Evolutionary conservation across 2,113 vertebrate genomes (phyloP), one percentile per base, ranked within the genome.

Genomic region (Scomber colias): DNA sequence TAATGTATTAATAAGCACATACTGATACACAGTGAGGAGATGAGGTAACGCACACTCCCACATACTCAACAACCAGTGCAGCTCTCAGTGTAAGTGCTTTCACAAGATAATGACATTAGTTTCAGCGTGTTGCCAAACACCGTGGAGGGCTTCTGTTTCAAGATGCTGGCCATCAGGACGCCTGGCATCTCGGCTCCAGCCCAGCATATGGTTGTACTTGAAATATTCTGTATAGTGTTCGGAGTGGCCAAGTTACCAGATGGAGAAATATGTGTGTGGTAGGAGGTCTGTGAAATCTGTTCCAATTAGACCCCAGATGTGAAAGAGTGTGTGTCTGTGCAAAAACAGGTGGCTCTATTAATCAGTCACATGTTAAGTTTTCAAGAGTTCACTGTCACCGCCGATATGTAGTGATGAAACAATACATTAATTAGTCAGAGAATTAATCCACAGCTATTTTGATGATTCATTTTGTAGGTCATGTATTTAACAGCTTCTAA

Each of bases 251-350:
- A 63, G 13, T 31, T 11, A 51, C 31, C 76, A 79, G 75, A 76
- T 78, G 65, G 48, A 70, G n/a, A 3, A 27, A 27, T 27, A 40
- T 48, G 69, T 59, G 51, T 60, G 35, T 27, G 30, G 59, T 71
- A 11, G 53, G 71, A 51, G 73, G 51, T 68, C 7, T 40, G 59
- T 27, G 3, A 27, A 27, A 46, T 72, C 64, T 60, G 74, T 27
- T 71, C 64, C 57, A 45, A 44, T 73, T 49, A 19, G 40, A 48
- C 8, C 49, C 54, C 79, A 82, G 79, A 75, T 71, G 71, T 75
- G 65, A 44, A 62, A 55, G 40, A 66, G 64, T 50, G 53, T 71
- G 64, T 50, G 53, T 46, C 60, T 59, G 59, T 59, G 67, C 51
- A 60, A 67, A 75, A 54, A 65, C 60, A 67, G 60, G 46, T 35